A percentile compares a stretch with the other conserved stretches of the same genome.
These are phyloP conservation scores for Lophius americanus DNA, from an alignment of 2,797 vertebrate genomes.

Conservation along the genomic window DNA sequence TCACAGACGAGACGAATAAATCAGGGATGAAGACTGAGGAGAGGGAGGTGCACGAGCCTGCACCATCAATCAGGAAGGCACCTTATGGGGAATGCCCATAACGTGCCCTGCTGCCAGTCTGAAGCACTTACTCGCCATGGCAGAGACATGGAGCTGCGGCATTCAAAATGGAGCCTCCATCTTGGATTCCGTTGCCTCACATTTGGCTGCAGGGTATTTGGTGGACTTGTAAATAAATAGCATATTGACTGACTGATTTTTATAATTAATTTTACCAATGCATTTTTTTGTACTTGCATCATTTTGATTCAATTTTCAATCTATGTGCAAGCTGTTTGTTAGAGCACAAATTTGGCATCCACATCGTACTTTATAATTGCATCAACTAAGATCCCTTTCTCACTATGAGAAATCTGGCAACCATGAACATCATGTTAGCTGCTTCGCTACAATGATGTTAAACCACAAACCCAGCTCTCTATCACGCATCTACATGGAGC, in stretches of 20 bases:
- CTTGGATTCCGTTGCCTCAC: slow-evolving; percentile 58
- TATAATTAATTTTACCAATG: slow-evolving; percentile 16
- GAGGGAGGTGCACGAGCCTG: slow-evolving; percentile 63
- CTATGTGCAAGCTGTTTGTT: not conserved
- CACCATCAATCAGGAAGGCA: slow-evolving; percentile 77
- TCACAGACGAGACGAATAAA: slow-evolving; percentile 79
- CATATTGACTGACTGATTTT: slow-evolving; percentile 33
- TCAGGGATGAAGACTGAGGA: slow-evolving; percentile 69
- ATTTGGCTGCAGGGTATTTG: slow-evolving; percentile 40
- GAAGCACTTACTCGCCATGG: slow-evolving; percentile 45
- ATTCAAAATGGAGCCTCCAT: slow-evolving; percentile 59
- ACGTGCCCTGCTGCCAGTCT: slow-evolving; percentile 72
- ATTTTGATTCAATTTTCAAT: not conserved
- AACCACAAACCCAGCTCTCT: slow-evolving; percentile 9
- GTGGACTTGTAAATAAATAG: slow-evolving; percentile 41
- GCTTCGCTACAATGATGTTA: slow-evolving; percentile 1
- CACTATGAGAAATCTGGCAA: slow-evolving; percentile 11
- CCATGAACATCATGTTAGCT: not conserved
- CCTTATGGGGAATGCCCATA: slow-evolving; percentile 78
- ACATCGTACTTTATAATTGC: not conserved
- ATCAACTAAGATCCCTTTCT: not conserved
- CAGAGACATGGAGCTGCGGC: slow-evolving; percentile 33
- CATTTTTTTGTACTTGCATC: not conserved
- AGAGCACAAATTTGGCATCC: not conserved
- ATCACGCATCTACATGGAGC: slow-evolving; percentile 8